Evolutionary conservation across 1,140 invertebrate species (phyloP).

Genomic region (Drosophila jambulina): DNA sequence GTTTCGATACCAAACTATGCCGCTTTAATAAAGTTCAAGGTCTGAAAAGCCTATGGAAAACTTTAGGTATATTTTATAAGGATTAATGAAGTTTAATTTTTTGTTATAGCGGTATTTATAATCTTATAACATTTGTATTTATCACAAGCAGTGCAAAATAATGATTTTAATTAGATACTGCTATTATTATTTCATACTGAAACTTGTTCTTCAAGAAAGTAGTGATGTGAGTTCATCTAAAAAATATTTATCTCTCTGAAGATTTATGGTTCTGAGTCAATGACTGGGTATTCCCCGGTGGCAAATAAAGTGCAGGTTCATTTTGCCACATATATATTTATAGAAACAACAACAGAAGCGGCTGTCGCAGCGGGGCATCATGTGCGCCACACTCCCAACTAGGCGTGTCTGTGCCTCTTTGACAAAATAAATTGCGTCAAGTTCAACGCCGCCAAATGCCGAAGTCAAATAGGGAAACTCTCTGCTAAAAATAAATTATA

Average conservation of each 20-base stretch:
- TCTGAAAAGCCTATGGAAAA: neutral
- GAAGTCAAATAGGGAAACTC: conserved; percentile 71
- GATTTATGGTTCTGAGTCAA: conserved; percentile 32
- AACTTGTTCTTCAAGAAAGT: neutral
- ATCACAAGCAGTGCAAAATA: neutral
- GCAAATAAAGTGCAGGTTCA: conserved; percentile 38
- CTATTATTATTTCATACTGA: neutral
- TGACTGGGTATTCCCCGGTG: conserved; percentile 73
- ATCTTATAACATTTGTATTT: neutral
- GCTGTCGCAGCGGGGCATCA: conserved; percentile 36
- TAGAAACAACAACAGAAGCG: conserved; percentile 54
- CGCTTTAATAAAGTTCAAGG: conserved; percentile 25
- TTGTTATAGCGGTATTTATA: neutral
- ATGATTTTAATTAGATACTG: neutral
- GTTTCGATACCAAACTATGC: conserved; percentile 23
- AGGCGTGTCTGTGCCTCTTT: conserved; percentile 72
- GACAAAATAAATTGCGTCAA: conserved; percentile 82
- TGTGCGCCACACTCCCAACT: conserved; percentile 71
- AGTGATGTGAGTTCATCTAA: conserved; percentile 2
- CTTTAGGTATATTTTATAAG: neutral
- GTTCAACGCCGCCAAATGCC: conserved; percentile 82
- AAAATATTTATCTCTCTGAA: neutral
- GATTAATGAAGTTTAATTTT: too few species aligned
- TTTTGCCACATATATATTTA: conserved; percentile 49
- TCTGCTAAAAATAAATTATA: conserved; percentile 77